phyloP scores from a whole-genome alignment of 2,888 invertebrate species.

The Drosophila limbata region DNA sequence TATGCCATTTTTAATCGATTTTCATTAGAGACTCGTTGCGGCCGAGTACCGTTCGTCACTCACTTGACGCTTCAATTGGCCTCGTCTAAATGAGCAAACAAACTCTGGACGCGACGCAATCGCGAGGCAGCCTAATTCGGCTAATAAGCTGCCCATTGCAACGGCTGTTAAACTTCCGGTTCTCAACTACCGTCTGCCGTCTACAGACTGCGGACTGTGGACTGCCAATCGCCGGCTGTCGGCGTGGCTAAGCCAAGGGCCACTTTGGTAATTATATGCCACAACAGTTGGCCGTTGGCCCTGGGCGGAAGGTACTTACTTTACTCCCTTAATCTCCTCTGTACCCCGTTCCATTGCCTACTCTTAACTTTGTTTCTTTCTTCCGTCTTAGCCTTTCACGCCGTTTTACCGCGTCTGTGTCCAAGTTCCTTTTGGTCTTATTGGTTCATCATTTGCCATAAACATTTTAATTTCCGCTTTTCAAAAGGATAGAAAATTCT shows the following conservation, averaged over 20 bases:
- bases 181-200: constrained; percentile 12
- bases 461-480: constrained; percentile 80
- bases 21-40: constrained; percentile 68
- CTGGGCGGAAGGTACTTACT: constrained; percentile 29
- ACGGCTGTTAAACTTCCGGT: constrained; percentile 77
- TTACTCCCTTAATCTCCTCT: background rate
- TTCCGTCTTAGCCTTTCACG: constrained; percentile 32
- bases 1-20: constrained; percentile 73
- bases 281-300: constrained; percentile 51
- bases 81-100: constrained; percentile 68
- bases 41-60: constrained; percentile 63
- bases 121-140: constrained; percentile 65
- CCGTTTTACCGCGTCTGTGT: constrained; percentile 21
- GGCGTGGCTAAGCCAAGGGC: constrained; percentile 47
- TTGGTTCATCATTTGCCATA: constrained; percentile 82
- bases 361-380: constrained; percentile 27
- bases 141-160: constrained; percentile 78
- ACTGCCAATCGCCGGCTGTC: constrained; percentile 49
- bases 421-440: constrained; percentile 56
- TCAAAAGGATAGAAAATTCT: constrained; percentile 47
- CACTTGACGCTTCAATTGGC: constrained; percentile 79
- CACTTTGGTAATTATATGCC: constrained; percentile 76
- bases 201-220: constrained; percentile 15
- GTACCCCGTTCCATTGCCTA: constrained; percentile 1
- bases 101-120: constrained; percentile 37